A percentile compares a stretch with the other conserved stretches of the same genome.
Evolutionary conservation across 2,113 vertebrate genomes (phyloP).

Genomic region (Engystomops pustulosus): DNA sequence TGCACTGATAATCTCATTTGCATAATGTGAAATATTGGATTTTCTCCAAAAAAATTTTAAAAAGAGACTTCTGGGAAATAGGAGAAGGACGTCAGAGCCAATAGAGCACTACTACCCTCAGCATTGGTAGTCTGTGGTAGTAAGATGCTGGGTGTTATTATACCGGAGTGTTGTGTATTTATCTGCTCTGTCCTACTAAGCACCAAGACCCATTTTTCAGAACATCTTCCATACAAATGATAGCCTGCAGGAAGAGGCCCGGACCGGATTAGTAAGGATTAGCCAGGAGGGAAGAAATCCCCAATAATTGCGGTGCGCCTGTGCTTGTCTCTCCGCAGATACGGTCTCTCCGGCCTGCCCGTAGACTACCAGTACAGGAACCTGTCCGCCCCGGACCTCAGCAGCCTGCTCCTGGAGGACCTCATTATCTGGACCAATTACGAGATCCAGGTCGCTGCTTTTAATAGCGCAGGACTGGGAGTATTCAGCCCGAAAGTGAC

Average conservation of each 20-base stretch:
- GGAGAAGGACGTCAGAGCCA: too few relatives aligned
- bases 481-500: slow-evolving; percentile 94
- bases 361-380: slow-evolving; percentile 98
- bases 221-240: slow-evolving; percentile 9
- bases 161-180: too few relatives aligned
- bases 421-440: slow-evolving; percentile 99
- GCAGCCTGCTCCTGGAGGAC: slow-evolving; percentile 92
- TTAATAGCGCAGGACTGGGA: slow-evolving; percentile 91
- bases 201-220: neutral
- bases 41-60: too few relatives aligned
- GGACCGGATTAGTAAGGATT: neutral
- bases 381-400: slow-evolving; percentile 90
- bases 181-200: too few relatives aligned
- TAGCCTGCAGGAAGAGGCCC: neutral
- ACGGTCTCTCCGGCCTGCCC: slow-evolving; percentile 92
- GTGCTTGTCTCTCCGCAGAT: slow-evolving; percentile 71
- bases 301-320: neutral
- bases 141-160: too few relatives aligned
- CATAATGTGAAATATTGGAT: too few relatives aligned
- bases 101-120: too few relatives aligned
- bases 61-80: too few relatives aligned
- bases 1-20: too few relatives aligned
- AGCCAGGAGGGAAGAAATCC: neutral
- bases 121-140: too few relatives aligned
- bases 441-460: slow-evolving; percentile 95